A percentile compares a stretch with the other conserved stretches of the same genome.
Evolutionary conservation across 1,140 invertebrate species (phyloP).

Genomic region (Sinella curviseta): DNA sequence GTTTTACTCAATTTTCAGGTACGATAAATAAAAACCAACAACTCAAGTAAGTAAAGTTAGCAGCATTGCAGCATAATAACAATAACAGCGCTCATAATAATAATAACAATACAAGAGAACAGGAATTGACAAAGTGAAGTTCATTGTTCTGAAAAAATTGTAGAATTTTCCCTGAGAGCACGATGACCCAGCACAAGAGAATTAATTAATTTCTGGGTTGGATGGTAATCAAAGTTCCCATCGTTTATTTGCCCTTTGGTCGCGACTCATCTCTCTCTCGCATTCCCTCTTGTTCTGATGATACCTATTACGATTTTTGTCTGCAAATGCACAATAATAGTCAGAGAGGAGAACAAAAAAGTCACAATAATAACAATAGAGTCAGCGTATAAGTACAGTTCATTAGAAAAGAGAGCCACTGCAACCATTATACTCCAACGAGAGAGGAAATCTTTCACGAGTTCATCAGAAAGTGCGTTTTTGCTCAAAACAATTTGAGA

Average conservation of each 20-base stretch:
- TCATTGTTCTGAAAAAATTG: slow-evolving; percentile 24
- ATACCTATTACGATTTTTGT: background rate
- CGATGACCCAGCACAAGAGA: slow-evolving; percentile 39
- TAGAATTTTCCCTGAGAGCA: slow-evolving; percentile 44
- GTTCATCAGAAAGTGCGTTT: background rate
- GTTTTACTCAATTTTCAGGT: too few relatives aligned
- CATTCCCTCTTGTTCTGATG: background rate
- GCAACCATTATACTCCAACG: background rate
- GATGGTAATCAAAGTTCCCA: slow-evolving; percentile 17
- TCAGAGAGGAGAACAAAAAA: background rate
- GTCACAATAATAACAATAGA: background rate
- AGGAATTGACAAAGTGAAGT: slow-evolving; percentile 23
- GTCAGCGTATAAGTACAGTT: slow-evolving; percentile 7
- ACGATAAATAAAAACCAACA: too few relatives aligned
- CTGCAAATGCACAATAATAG: background rate
- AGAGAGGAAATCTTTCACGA: slow-evolving; percentile 7
- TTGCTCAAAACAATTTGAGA: background rate
- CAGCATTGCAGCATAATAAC: background rate
- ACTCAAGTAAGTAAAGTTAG: too few relatives aligned
- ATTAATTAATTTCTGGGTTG: slow-evolving; percentile 25
- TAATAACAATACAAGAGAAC: slow-evolving; percentile 4
- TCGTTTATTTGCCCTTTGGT: background rate
- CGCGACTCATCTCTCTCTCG: background rate
- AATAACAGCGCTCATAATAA: background rate
- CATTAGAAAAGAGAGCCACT: background rate